phyloP scores from a whole-genome alignment of 2,888 invertebrate genomes.

The Deilephila elpenor region DNA sequence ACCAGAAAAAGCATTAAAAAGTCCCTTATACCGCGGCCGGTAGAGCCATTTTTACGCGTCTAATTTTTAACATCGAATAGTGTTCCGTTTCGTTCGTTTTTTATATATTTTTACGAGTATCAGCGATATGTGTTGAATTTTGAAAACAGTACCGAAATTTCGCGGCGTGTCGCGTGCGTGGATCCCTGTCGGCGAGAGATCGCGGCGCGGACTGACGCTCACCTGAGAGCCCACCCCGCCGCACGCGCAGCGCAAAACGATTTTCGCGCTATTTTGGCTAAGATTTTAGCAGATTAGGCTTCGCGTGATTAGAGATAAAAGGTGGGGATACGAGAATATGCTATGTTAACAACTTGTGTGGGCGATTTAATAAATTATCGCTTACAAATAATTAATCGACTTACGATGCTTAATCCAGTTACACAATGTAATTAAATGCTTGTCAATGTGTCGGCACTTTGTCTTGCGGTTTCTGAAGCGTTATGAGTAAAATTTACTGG shows the following conservation, averaged over 20 bases:
- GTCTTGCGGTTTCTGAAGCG: slow-evolving; percentile 32
- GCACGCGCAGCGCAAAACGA: slow-evolving; percentile 77
- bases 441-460: slow-evolving; percentile 37
- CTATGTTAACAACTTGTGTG: slow-evolving; percentile 63
- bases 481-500: slow-evolving; percentile 20
- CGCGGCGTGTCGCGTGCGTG: slow-evolving; percentile 74
- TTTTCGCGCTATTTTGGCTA: slow-evolving; percentile 85
- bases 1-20: slow-evolving; percentile 43
- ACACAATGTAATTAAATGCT: slow-evolving; percentile 35
- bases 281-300: slow-evolving; percentile 82
- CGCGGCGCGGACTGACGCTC: slow-evolving; percentile 80
- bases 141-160: slow-evolving; percentile 71
- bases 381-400: slow-evolving; percentile 63
- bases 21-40: slow-evolving; percentile 43
- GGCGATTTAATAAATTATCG: slow-evolving; percentile 70
- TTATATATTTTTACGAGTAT: slow-evolving; percentile 45
- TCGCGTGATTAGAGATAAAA: slow-evolving; percentile 74
- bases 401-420: slow-evolving; percentile 28
- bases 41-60: slow-evolving; percentile 44
- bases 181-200: slow-evolving; percentile 80
- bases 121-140: slow-evolving; percentile 60
- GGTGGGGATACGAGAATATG: slow-evolving; percentile 64
- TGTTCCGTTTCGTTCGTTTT: slow-evolving; percentile 35
- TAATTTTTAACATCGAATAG: slow-evolving; percentile 40
- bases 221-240: slow-evolving; percentile 71